phyloP scores from a whole-genome alignment of 2,888 invertebrate species.

The Trichogramma evanescens region DNA sequence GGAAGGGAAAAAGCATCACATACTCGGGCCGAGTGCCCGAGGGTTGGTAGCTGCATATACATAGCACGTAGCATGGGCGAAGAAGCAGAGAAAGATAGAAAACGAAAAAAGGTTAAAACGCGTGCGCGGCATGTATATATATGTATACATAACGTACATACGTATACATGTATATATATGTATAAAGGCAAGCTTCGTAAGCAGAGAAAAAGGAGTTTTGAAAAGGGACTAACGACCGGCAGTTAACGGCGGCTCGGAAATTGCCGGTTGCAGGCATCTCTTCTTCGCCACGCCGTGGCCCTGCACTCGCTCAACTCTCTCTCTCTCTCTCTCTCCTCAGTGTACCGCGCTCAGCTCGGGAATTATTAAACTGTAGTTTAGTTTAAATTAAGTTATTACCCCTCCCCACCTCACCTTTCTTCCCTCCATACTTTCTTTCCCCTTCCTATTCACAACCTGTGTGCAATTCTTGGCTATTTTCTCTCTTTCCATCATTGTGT shows the following conservation, averaged over 20 bases:
- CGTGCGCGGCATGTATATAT: conserved; percentile 7
- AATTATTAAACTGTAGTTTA: conserved; percentile 50
- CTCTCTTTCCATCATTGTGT: background rate
- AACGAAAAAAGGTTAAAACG: conserved; percentile 12
- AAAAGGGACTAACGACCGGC: conserved; percentile 50
- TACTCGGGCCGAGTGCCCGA: too few relatives aligned
- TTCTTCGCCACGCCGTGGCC: conserved; percentile 19
- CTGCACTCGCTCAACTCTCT: conserved; percentile 2
- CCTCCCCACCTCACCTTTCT: conserved; percentile 38
- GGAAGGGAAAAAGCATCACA: background rate
- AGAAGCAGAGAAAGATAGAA: background rate
- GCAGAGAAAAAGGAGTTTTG: conserved; percentile 42
- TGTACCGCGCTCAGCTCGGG: conserved; percentile 33
- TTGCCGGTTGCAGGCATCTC: conserved; percentile 46
- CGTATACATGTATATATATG: too few relatives aligned
- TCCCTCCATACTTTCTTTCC: conserved; percentile 16
- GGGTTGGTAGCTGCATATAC: too few relatives aligned
- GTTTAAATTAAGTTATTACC: conserved; percentile 50
- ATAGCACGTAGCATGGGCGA: too few relatives aligned
- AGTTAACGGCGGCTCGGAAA: conserved; percentile 49
- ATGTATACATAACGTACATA: too few relatives aligned
- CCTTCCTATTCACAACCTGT: conserved; percentile 6
- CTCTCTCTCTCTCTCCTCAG: conserved; percentile 4
- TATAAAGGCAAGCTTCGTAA: background rate
- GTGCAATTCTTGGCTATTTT: background rate